phyloP scores from a whole-genome alignment of 2,113 vertebrate species.

The Erythrocebus patas region DNA sequence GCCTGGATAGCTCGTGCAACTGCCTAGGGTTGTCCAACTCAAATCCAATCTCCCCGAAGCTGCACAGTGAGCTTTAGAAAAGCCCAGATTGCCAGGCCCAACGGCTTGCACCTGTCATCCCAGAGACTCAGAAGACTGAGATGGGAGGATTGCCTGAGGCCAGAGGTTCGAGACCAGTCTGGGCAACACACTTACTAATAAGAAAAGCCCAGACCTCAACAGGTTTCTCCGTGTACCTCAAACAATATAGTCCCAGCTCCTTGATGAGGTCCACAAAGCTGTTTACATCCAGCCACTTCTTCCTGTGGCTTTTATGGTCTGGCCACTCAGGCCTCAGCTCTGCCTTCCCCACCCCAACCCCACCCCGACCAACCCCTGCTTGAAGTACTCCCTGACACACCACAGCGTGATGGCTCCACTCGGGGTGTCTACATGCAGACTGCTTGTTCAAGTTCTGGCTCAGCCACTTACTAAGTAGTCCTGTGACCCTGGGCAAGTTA shows the following conservation, averaged over 20 bases:
- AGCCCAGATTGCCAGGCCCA: not conserved
- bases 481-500: not conserved
- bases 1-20: not conserved
- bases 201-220: not conserved
- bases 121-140: not conserved
- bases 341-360: no score
- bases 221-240: not conserved
- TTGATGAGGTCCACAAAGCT: not conserved
- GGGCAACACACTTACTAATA: not conserved
- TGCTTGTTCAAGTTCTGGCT: not conserved
- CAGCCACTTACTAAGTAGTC: not conserved
- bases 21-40: fast-evolving
- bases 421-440: not conserved
- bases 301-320: not conserved
- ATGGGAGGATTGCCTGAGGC: not conserved
- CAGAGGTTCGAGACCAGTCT: not conserved
- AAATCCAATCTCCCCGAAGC: not conserved
- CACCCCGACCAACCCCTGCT: no score
- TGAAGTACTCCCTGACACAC: not conserved
- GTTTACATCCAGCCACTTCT: not conserved
- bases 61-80: fast-evolving
- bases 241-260: not conserved
- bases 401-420: fast-evolving
- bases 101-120: not conserved
- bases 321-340: fast-evolving